Base-by-base conservation (phyloP, 1,140 invertebrate genomes). In the Lamellibrachia luymesi region DNA sequence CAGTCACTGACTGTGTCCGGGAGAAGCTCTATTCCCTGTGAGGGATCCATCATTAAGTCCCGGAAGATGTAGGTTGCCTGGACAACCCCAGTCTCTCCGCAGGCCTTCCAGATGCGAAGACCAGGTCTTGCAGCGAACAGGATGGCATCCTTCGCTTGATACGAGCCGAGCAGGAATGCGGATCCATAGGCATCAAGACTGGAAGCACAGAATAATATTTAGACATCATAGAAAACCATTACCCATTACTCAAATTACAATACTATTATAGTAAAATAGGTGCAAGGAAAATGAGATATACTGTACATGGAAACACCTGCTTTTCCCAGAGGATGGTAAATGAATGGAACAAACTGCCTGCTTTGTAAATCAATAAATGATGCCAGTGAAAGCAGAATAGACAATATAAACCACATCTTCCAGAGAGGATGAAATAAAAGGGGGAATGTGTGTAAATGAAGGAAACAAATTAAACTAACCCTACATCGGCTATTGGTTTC, bases 11-110 rank as follows among this genome's bases (percentile, higher is more conserved):
- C 27, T 22, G 50, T 50, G 50, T 93, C 56, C 27, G 91, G 50
- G 22, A 93, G 49, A 49, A 93, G 51, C 17, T 50, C 38, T 22
- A 93, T 80, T 22, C 64, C 90, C 80, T 92, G n/a, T 8, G 91
- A 92, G 10, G 25, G 38, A 2, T 92, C 91, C 93, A 51, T 97
- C 96, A 95, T 97, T 96, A 94, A 97, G 97, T 94, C 98, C 96
- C 98, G 98, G 95, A 98, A 98, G 22, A 98, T 97, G 51, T 98
- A 96, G 1, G 98, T 98, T 96, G 98, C 97, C n/a, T 97, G 95
- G n/a, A 99, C 98, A 94, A 97, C 97, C 8, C 98, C 98, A 93
- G 96, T 95, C 92, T 97, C 96, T 96, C 98, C 97, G 13, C 64
- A 80, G 17, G 98, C 97, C 94, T 98, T 97, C 98, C 98, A 99